Conservation (phyloP, 2,797 vertebrate genomes). For the Pampus argenteus region DNA sequence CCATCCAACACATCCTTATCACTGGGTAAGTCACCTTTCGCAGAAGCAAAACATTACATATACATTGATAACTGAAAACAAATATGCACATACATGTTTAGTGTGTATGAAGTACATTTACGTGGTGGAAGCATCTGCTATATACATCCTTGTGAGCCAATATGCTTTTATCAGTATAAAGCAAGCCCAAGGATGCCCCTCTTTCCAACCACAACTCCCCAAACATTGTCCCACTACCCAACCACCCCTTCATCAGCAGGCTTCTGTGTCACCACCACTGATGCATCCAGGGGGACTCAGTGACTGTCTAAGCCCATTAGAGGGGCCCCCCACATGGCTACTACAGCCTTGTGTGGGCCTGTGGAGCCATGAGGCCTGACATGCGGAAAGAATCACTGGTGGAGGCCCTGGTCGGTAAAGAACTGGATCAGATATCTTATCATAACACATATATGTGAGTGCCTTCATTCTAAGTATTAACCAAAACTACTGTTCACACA, state of each 20-base stretch:
- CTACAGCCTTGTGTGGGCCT: slow-evolving; percentile 48
- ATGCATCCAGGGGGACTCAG: slow-evolving; percentile 44
- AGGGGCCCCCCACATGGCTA: slow-evolving; percentile 36
- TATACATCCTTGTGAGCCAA: slow-evolving; percentile 49
- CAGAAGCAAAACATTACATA: slow-evolving; percentile 32
- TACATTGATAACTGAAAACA: slow-evolving; percentile 43
- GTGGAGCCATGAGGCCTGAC: slow-evolving; percentile 46
- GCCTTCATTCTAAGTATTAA: slow-evolving; percentile 38
- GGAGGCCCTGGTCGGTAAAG: slow-evolving; percentile 44
- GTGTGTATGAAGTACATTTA: slow-evolving; percentile 43
- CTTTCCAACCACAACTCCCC: slow-evolving; percentile 17
- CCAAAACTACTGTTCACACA: slow-evolving; percentile 55
- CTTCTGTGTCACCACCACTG: slow-evolving; percentile 46
- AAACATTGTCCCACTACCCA: slow-evolving; percentile 37
- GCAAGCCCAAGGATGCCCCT: slow-evolving; percentile 45
- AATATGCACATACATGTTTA: slow-evolving; percentile 19
- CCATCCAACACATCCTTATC: slow-evolving; percentile 38
- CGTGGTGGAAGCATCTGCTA: slow-evolving; percentile 53
- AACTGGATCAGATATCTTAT: slow-evolving; percentile 47
- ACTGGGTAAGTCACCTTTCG: slow-evolving; percentile 29
- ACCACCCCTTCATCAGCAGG: slow-evolving; percentile 53
- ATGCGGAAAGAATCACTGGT: slow-evolving; percentile 72
- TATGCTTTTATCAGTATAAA: slow-evolving; percentile 64
- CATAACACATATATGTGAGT: slow-evolving; percentile 42
- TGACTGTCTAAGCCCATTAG: slow-evolving; percentile 51